A percentile compares a stretch with the other conserved stretches of the same genome.
Evolutionary conservation across 2,797 vertebrate genomes (phyloP).

Genomic region (Phoebastria nigripes): DNA sequence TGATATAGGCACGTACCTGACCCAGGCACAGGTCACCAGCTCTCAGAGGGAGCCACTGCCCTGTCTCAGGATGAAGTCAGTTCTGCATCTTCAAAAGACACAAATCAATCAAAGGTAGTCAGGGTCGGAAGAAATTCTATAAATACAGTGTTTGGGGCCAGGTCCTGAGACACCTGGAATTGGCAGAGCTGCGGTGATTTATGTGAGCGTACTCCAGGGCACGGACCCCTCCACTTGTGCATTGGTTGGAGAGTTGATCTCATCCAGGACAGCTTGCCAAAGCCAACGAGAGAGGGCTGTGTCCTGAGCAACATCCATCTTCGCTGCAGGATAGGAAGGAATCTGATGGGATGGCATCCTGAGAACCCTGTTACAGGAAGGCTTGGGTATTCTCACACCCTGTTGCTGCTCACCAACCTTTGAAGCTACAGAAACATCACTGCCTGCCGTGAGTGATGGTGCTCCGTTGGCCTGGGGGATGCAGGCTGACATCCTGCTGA

Average conservation of each 20-base stretch:
- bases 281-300: neutral
- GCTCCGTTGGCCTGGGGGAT: neutral
- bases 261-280: neutral
- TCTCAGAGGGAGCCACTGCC: neutral
- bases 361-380: neutral
- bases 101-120: neutral
- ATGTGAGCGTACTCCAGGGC: neutral
- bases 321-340: neutral
- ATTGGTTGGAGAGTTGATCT: neutral
- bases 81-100: neutral
- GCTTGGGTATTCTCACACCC: neutral
- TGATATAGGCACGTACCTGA: neutral
- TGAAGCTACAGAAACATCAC: neutral
- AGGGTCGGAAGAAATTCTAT: neutral
- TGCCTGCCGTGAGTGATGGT: neutral
- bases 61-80: neutral
- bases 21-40: neutral
- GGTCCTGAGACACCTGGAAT: neutral
- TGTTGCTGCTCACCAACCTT: neutral
- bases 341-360: neutral
- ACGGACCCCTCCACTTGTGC: fast-evolving
- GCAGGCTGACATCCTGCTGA: neutral
- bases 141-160: neutral
- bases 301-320: neutral
- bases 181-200: neutral